A percentile compares a stretch with the other conserved stretches of the same genome.
Conservation (phyloP, 2,113 vertebrate genomes). For the Salvelinus namaycush region DNA sequence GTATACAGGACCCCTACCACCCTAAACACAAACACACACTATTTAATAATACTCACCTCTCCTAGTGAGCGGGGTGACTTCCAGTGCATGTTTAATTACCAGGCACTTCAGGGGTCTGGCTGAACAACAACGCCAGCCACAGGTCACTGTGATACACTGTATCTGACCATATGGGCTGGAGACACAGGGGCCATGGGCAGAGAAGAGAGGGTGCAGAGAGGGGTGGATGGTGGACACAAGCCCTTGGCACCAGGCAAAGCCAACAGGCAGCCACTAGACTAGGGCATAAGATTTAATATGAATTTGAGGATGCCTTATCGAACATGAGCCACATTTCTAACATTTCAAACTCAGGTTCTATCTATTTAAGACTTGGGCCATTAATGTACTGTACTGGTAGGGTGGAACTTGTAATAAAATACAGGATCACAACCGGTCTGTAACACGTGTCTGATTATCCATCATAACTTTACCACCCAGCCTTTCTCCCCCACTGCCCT, state of each 20-base stretch:
- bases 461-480: conserved; percentile 37
- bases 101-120: conserved; percentile 47
- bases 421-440: background rate
- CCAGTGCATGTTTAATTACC: conserved; percentile 64
- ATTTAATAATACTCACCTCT: conserved; percentile 60
- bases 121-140: conserved; percentile 54
- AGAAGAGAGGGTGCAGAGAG: background rate
- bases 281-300: conserved; percentile 48
- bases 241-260: conserved; percentile 24
- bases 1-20: conserved; percentile 35
- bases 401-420: no score
- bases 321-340: conserved; percentile 46
- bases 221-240: conserved; percentile 30
- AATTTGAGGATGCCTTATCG: conserved; percentile 57
- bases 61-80: conserved; percentile 46
- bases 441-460: conserved; percentile 44
- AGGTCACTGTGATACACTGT: conserved; percentile 48
- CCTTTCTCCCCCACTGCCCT: conserved; percentile 6
- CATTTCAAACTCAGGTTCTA: conserved; percentile 53
- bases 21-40: conserved; percentile 21
- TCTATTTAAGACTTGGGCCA: conserved; percentile 21
- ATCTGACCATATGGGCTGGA: conserved; percentile 55
- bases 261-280: background rate
- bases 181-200: background rate
- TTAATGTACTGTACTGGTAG: no score